Percentiles rank a stretch among this genome's conserved stretches.
Conservation (phyloP, 2,888 invertebrate genomes). For the Stenoptilia bipunctidactyla region DNA sequence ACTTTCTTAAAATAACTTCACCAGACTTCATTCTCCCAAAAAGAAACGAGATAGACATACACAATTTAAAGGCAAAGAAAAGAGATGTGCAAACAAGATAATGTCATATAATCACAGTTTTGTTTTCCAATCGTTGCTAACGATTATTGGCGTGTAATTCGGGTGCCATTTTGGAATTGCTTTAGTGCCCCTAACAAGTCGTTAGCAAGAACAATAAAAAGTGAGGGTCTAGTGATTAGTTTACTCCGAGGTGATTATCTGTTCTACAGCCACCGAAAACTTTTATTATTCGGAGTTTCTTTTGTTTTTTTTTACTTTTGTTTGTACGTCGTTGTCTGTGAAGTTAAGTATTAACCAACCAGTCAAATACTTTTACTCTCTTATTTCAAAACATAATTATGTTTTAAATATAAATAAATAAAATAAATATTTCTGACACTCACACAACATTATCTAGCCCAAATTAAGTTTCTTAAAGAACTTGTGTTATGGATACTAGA, state of each 20-base stretch:
- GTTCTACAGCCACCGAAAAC: too few species aligned
- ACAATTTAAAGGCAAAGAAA: conserved; percentile 24
- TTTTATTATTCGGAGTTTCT: too few species aligned
- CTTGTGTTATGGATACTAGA: too few species aligned
- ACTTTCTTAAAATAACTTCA: conserved; percentile 69
- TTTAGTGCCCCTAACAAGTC: conserved; percentile 60
- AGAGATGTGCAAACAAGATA: conserved; percentile 40
- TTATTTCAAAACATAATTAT: too few species aligned
- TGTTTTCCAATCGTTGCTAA: conserved; percentile 77
- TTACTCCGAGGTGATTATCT: conserved; percentile 25
- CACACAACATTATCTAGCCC: too few species aligned
- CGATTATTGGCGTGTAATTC: conserved; percentile 78
- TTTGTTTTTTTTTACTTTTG: too few species aligned
- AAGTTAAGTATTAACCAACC: too few species aligned
- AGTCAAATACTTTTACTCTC: too few species aligned
- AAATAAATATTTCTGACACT: too few species aligned
- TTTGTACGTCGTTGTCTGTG: too few species aligned
- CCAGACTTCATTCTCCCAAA: conserved; percentile 49
- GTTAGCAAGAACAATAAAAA: conserved; percentile 63
- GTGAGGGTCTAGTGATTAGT: conserved; percentile 39
- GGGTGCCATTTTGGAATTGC: conserved; percentile 65
- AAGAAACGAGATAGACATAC: conserved; percentile 37
- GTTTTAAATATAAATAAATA: too few species aligned
- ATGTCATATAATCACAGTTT: conserved; percentile 75
- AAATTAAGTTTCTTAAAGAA: too few species aligned